Evolutionary conservation across 2,888 invertebrate genomes (phyloP), one percentile per base, ranked within the genome.

Genomic region (Drosophila incognita): DNA sequence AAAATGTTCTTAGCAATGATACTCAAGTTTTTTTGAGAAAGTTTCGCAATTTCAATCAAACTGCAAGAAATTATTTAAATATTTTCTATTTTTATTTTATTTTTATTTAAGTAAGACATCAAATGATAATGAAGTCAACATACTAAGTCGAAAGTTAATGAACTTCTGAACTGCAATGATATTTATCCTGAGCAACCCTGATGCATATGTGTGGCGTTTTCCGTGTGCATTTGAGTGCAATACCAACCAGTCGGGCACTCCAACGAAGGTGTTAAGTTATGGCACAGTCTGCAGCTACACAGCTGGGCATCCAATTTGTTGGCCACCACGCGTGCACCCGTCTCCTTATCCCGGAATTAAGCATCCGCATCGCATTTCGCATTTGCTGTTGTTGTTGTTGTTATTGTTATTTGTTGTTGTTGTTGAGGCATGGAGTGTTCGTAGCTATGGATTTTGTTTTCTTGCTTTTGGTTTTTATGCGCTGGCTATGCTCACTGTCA

Each of bases 261-360:
- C 78, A 53, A 57, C 83, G 89, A 87, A 87, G 87, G 87, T 87
- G 87, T 87, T 87, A 89, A 87, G 83, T 87, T 87, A 87, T 87
- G 85, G 83, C 87, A 84, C 88, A 81, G 87, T 82, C 87, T 59
- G 69, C 59, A 68, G 75, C 76, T 71, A 74, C 84, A 83, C 89
- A 87, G 87, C 85, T 87, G 87, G 81, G 87, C 86, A 87, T 88
- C 89, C 89, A 86, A 88, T 86, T 88, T 74, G 77, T 64, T 75
- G 76, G 72, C 75, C 84, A 76, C 82, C 78, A 59, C 87, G 74
- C 62, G 59, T 48, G 49, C 38, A 10, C 21, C 69, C 49, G 76
- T 61, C 77, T 61, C 56, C 61, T 67, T 64, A 68, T 79, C 62
- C 81, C 74, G 67, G 80, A 83, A 87, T 84, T 82, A 82, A 84